Evolutionary conservation across 92 coral and sea anemone genomes (phyloP), one percentile per base, ranked within the genome.

Genomic region (Virgularia gustaviana): DNA sequence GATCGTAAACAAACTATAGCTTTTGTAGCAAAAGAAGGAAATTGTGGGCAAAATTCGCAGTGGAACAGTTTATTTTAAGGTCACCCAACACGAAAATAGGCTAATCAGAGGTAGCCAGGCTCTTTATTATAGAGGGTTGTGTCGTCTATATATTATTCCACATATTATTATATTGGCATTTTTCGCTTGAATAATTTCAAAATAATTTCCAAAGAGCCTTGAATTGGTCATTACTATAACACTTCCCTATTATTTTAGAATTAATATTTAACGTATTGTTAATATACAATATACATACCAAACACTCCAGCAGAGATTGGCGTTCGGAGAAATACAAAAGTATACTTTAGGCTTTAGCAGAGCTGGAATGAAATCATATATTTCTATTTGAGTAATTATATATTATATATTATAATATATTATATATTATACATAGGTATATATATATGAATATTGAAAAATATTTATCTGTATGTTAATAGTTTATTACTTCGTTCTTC

Each of bases 141-240:
- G 86, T 36, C 68, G 81, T 58, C 85, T 55, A 58, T 81, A 75
- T 30, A 81, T 52, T 35, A 81, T 57, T 24, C 81, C 86, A 66
- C 86, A 81, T 56, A 74, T 73, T n/a, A n/a, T n/a, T 20, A 81
- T 65, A 36, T 66, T 68, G 25, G 61, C 53, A 28, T 81, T 65
- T 2, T 43, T 62, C 31, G 63, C 22, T n/a, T 60, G 57, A 29
- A 31, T 54, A 27, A 81, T 74, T 39, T 75, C 81, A 32, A n/a
- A n/a, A n/a, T n/a, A n/a, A n/a, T n/a, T 75, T 66, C 81, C 81
- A 81, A 13, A 81, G 76, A 22, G 81, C 78, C 28, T 81, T 77
- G 60, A 43, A 81, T 10, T 61, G 81, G 42, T 64, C 49, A 35
- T 63, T 81, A 35, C 81, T 65, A n/a, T n/a, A n/a, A n/a, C 41